Base-by-base conservation (phyloP, 2,113 vertebrate species). In the Silurus glanis region DNA sequence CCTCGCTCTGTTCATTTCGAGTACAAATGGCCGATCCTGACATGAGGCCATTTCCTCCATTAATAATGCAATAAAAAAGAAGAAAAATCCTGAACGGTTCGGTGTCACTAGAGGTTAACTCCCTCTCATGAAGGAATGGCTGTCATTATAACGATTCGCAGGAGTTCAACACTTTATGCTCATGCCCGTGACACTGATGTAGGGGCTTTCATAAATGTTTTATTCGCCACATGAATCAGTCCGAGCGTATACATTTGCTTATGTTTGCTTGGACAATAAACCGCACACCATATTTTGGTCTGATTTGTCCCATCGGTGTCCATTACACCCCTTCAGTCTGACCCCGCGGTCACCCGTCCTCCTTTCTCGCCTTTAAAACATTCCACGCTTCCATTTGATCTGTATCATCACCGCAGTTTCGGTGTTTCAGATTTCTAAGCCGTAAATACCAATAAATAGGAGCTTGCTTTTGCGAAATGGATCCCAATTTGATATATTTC, bases 151-250 rank as follows among this genome's bases (percentile, higher is more conserved):
- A 85, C 62, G 51, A 23, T 75, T 87, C n/a, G 55, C 55, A 21
- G 45, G 85, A 84, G 83, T 82, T 88, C 71, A 74, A 55, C 58
- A 61, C 72, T 88, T 88, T 78, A 64, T 55, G 83, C 83, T 72
- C n/a, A 53, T 21, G 25, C 23, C 84, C 58, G 59, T 87, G 83
- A 85, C 80, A 66, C 84, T 80, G 66, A 83, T 85, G 61, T 82
- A 76, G 14, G 53, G 58, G 72, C 51, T 79, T 85, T 90, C 80
- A 82, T 83, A 87, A 83, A 89, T 67, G 62, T 85, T 90, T 88
- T 71, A 85, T 75, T 28, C 72, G 3, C n/a, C 55, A 55, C n/a
- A 71, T 88, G 89, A 90, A 88, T 90, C 84, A 86, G 78, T 84
- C 81, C 69, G 71, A 83, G 75, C 58, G 80, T 83, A 85, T 59